These are phyloP conservation scores for Dugesia japonica DNA, from an alignment of 2,888 invertebrate species.

Conservation along the genomic window DNA sequence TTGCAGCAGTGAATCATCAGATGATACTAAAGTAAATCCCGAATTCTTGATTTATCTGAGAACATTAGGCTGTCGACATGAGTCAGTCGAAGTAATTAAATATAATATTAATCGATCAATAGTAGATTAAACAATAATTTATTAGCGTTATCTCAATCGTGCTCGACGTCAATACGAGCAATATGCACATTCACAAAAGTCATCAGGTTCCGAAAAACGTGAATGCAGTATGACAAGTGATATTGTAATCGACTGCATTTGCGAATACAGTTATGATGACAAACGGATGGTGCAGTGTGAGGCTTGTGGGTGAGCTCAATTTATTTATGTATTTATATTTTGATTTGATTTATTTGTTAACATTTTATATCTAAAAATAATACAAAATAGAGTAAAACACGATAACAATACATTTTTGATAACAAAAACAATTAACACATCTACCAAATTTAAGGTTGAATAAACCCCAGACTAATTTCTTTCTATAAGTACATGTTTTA, in stretches of 20 bases:
- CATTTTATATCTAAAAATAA: too few species aligned
- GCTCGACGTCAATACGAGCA: background rate
- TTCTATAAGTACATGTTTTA: too few species aligned
- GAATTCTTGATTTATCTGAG: background rate
- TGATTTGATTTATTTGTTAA: too few species aligned
- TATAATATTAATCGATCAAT: too few species aligned
- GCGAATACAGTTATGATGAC: slow-evolving; percentile 5
- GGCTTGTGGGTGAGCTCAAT: background rate
- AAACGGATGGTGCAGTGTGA: slow-evolving; percentile 12
- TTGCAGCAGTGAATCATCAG: slow-evolving; percentile 22
- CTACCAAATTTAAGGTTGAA: too few species aligned
- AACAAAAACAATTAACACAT: too few species aligned
- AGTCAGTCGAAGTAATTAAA: background rate
- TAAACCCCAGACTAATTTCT: too few species aligned
- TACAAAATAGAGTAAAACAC: too few species aligned
- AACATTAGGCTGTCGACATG: background rate
- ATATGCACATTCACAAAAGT: background rate
- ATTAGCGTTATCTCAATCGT: background rate
- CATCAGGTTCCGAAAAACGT: background rate
- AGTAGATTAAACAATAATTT: too few species aligned
- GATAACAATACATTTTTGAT: too few species aligned
- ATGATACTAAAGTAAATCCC: background rate
- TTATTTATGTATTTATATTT: too few species aligned
- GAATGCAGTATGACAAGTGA: background rate
- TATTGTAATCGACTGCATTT: background rate